These are phyloP conservation scores for Rallus limicola DNA, from an alignment of 2,113 vertebrate genomes.

Conservation along the genomic window DNA sequence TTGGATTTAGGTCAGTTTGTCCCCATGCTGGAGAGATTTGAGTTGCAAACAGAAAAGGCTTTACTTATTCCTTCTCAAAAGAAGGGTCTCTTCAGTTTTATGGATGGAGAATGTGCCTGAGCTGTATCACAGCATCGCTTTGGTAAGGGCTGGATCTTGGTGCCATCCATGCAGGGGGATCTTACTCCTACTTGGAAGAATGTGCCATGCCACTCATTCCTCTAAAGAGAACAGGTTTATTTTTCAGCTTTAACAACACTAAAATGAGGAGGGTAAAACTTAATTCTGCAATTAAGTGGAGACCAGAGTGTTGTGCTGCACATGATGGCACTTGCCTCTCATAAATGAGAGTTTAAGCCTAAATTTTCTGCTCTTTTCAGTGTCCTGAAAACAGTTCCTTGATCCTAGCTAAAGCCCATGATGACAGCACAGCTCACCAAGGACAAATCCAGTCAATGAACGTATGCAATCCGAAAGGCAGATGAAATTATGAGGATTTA, in stretches of 20 bases:
- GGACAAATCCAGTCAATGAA: neutral
- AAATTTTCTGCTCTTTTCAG: neutral
- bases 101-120: neutral
- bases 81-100: neutral
- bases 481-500: neutral
- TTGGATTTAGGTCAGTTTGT: neutral
- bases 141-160: neutral
- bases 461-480: neutral
- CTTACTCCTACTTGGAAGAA: neutral
- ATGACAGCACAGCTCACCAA: neutral
- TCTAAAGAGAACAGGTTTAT: neutral
- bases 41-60: neutral
- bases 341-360: neutral
- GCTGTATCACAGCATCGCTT: neutral
- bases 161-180: neutral
- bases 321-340: rapidly evolving
- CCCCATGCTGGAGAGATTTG: neutral
- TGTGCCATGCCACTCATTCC: too few species aligned
- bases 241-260: neutral
- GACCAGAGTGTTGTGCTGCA: too few species aligned
- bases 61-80: neutral
- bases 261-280: neutral
- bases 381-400: neutral
- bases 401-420: neutral
- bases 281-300: neutral